Percentiles rank a stretch among this genome's conserved stretches.
phyloP scores from a whole-genome alignment of 2,888 invertebrate species.

The Argyresthia goedartella region DNA sequence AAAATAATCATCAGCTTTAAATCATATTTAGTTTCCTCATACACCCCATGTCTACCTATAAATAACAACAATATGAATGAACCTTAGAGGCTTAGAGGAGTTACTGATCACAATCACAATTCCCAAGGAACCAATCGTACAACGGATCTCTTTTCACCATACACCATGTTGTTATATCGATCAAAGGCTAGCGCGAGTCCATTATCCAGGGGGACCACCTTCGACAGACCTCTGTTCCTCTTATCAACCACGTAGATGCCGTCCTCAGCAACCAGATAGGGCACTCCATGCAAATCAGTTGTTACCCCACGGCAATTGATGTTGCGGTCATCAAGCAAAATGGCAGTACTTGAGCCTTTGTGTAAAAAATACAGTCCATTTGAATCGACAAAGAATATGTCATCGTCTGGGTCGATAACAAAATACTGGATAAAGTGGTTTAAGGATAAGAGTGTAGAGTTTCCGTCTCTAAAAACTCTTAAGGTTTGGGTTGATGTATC shows the following conservation, averaged over 20 bases:
- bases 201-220: slow-evolving; percentile 25
- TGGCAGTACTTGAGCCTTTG: slow-evolving; percentile 20
- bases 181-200: slow-evolving; percentile 42
- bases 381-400: slow-evolving; percentile 32
- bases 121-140: slow-evolving; percentile 17
- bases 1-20: too few species aligned
- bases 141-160: slow-evolving; percentile 38
- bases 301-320: slow-evolving; percentile 32
- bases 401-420: slow-evolving; percentile 23
- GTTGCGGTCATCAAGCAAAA: slow-evolving; percentile 21
- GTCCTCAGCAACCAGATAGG: slow-evolving; percentile 33
- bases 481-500: slow-evolving; percentile 36
- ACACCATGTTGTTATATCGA: slow-evolving; percentile 37
- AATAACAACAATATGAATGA: too few species aligned
- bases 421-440: slow-evolving; percentile 34
- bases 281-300: slow-evolving; percentile 24
- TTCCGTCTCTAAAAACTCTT: slow-evolving; percentile 21
- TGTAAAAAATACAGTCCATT: slow-evolving; percentile 27
- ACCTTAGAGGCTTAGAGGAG: too few species aligned
- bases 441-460: slow-evolving; percentile 17
- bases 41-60: too few species aligned
- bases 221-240: slow-evolving; percentile 20
- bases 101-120: too few species aligned
- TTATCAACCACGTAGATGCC: slow-evolving; percentile 33
- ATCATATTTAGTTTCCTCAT: too few species aligned